Percentiles rank a stretch among this genome's conserved stretches.
These are phyloP conservation scores for Corbicula japonica DNA, from an alignment of 2,888 invertebrate species.

Conservation along the genomic window DNA sequence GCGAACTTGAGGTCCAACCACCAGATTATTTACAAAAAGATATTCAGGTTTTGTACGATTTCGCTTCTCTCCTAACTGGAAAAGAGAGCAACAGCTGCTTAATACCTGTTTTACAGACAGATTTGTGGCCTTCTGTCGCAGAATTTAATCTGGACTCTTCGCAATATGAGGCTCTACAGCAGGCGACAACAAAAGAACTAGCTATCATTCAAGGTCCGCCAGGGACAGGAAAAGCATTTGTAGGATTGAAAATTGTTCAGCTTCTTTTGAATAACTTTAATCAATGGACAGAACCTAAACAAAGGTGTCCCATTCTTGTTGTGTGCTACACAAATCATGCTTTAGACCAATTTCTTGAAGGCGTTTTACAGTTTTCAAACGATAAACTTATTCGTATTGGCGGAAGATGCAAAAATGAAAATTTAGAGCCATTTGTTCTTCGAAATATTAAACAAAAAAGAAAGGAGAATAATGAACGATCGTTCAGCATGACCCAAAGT, in stretches of 20 bases:
- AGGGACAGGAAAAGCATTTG: conserved; percentile 94
- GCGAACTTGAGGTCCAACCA: conserved; percentile 66
- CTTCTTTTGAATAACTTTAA: conserved; percentile 89
- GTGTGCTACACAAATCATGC: conserved; percentile 86
- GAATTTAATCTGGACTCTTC: conserved; percentile 67
- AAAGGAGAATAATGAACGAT: conserved; percentile 43
- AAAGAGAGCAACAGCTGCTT: background rate
- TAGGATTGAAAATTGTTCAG: conserved; percentile 91
- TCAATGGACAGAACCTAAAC: conserved; percentile 82
- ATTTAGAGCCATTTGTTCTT: conserved; percentile 69
- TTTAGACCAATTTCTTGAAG: conserved; percentile 84
- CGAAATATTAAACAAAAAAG: conserved; percentile 48
- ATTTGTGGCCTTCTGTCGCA: conserved; percentile 66
- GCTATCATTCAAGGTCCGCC: conserved; percentile 90
- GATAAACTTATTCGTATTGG: conserved; percentile 82
- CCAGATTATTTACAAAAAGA: conserved; percentile 68
- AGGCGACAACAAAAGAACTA: conserved; percentile 83
- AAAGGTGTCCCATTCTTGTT: conserved; percentile 79
- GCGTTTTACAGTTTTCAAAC: conserved; percentile 73
- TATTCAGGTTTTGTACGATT: conserved; percentile 53
- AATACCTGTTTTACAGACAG: conserved; percentile 57
- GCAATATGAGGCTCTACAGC: conserved; percentile 82
- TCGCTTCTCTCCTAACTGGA: conserved; percentile 40
- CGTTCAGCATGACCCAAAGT: conserved; percentile 55
- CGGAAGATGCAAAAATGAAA: conserved; percentile 75